Percentiles rank a stretch among this genome's conserved stretches.
These are phyloP conservation scores for Odontomyia ornata DNA, from an alignment of 2,888 invertebrate species.

Conservation along the genomic window DNA sequence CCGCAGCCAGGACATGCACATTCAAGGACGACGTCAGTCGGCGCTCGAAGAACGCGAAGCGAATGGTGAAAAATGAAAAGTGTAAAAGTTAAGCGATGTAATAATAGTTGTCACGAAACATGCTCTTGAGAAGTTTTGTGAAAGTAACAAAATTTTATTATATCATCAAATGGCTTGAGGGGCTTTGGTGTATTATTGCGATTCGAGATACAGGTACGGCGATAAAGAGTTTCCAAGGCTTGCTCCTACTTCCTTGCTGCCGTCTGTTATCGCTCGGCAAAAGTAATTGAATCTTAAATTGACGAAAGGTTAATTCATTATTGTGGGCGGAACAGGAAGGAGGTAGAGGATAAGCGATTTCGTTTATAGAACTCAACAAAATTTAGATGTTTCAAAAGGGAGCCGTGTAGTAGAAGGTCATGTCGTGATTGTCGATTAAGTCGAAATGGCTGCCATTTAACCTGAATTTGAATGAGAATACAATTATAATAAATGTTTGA, in stretches of 20 bases:
- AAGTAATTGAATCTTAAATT: constrained; percentile 8
- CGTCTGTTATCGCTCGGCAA: not conserved
- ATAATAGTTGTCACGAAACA: constrained; percentile 33
- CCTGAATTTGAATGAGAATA: too few relatives aligned
- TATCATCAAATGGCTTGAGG: not conserved
- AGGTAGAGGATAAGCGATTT: not conserved
- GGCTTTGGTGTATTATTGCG: not conserved
- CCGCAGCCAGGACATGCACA: not conserved
- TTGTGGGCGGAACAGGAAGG: not conserved
- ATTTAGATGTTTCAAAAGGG: not conserved
- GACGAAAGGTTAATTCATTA: not conserved
- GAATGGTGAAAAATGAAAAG: constrained; percentile 21
- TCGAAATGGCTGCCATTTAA: too few relatives aligned
- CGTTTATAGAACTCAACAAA: not conserved
- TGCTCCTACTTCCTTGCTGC: too few relatives aligned
- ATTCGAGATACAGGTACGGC: too few relatives aligned
- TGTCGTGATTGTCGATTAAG: not conserved
- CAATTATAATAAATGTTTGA: too few relatives aligned
- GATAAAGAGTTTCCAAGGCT: too few relatives aligned
- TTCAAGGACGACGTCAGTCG: too few relatives aligned
- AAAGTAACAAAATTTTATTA: constrained; percentile 16
- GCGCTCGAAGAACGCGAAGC: not conserved
- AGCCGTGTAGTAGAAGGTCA: not conserved
- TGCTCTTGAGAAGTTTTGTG: not conserved
- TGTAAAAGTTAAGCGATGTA: constrained; percentile 23